Conservation (phyloP, 2,888 invertebrate species). For the Drosophila longiperda region DNA sequence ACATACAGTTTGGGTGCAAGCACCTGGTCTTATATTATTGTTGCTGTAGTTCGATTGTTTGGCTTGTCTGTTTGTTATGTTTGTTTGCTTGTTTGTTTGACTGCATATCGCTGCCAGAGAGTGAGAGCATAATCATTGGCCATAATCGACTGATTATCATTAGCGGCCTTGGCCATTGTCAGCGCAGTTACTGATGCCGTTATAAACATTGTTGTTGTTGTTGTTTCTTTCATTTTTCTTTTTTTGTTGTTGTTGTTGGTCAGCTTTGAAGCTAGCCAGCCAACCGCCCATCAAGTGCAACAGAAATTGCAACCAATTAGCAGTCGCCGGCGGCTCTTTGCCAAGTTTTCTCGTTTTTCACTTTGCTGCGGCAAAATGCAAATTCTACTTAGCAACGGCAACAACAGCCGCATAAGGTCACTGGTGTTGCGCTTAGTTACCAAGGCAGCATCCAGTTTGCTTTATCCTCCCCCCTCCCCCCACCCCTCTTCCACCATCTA, state of each 20-base stretch:
- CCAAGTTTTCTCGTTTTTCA: conserved; percentile 55
- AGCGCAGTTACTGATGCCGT: conserved; percentile 21
- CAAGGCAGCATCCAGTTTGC: conserved; percentile 36
- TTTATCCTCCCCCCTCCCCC: neutral
- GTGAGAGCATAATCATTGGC: conserved; percentile 58
- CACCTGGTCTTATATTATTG: conserved; percentile 56
- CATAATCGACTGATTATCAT: conserved; percentile 55
- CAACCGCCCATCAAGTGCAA: conserved; percentile 19
- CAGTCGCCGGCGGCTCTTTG: conserved; percentile 47
- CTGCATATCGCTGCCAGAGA: conserved; percentile 24
- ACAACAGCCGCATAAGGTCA: conserved; percentile 21
- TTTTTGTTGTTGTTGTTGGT: conserved; percentile 28
- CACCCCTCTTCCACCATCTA: neutral
- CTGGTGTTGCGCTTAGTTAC: conserved; percentile 33
- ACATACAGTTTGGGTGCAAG: conserved; percentile 63
- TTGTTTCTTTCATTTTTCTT: conserved; percentile 5
- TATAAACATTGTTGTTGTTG: conserved; percentile 25
- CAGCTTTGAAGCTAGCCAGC: conserved; percentile 20
- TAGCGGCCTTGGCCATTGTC: conserved; percentile 61
- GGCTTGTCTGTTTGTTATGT: neutral
- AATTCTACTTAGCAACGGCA: conserved; percentile 42
- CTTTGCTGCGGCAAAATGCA: conserved; percentile 53
- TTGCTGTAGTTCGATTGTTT: conserved; percentile 20
- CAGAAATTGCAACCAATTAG: conserved; percentile 56
- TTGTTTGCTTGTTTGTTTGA: conserved; percentile 6